Evolutionary conservation across 2,888 invertebrate species (phyloP).

Genomic region (Calameuta filiformis): DNA sequence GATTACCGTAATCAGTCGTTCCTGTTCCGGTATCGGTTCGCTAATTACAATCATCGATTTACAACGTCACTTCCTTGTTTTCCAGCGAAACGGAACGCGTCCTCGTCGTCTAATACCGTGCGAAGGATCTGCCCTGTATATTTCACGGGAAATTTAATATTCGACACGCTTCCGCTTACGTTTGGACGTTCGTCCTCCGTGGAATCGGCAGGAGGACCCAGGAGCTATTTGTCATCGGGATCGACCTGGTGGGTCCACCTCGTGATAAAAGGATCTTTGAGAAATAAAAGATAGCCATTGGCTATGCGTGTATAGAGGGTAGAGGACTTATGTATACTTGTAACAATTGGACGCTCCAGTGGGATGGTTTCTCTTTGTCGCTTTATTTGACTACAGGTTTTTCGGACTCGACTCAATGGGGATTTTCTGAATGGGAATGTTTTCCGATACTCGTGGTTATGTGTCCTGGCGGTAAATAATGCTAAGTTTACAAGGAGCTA

Average conservation of each 20-base stretch:
- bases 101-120: neutral
- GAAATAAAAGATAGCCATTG: slow-evolving; percentile 36
- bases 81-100: slow-evolving; percentile 17
- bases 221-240: neutral
- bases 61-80: slow-evolving; percentile 62
- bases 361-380: neutral
- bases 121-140: neutral
- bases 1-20: slow-evolving; percentile 64
- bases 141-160: neutral
- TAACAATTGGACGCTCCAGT: neutral
- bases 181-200: neutral
- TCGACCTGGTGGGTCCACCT: slow-evolving; percentile 33
- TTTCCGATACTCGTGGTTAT: neutral
- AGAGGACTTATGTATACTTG: neutral
- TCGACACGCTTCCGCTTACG: neutral
- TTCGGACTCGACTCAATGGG: neutral
- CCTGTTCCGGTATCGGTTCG: slow-evolving; percentile 39
- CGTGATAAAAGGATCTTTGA: neutral
- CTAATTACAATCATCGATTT: slow-evolving; percentile 65
- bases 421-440: neutral
- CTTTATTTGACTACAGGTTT: neutral
- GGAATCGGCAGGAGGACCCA: neutral
- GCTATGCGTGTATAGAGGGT: neutral
- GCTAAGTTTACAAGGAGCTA: neutral
- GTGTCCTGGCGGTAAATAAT: too few relatives aligned